A percentile compares a stretch with the other conserved stretches of the same genome.
Evolutionary conservation across 2,797 vertebrate genomes (phyloP).

Genomic region (Sparus aurata): DNA sequence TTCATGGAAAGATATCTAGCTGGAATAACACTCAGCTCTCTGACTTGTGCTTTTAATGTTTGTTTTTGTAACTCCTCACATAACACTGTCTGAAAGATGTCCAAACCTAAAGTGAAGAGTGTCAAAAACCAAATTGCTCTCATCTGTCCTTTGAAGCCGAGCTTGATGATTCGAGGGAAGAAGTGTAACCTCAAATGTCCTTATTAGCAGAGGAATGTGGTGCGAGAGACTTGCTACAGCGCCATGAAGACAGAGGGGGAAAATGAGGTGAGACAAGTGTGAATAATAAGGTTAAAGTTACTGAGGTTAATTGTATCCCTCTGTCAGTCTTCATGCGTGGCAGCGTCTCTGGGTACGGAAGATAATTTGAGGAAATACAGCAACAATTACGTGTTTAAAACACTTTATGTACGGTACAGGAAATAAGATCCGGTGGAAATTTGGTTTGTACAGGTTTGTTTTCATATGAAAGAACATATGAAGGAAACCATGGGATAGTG

Average conservation of each 20-base stretch:
- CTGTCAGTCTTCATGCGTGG: constrained; percentile 28
- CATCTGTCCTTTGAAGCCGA: constrained; percentile 55
- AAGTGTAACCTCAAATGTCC: constrained; percentile 37
- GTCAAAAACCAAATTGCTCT: constrained; percentile 38
- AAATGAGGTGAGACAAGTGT: constrained; percentile 36
- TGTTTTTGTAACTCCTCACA: constrained; percentile 33
- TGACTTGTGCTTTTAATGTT: not conserved
- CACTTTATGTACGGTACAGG: not conserved
- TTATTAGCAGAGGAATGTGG: constrained; percentile 73
- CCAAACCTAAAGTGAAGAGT: constrained; percentile 23
- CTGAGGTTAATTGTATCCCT: constrained; percentile 37
- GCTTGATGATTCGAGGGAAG: constrained; percentile 19
- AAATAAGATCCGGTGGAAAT: not conserved
- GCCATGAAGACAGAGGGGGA: constrained; percentile 27
- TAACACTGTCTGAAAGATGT: constrained; percentile 30
- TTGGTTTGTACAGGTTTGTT: too few species aligned
- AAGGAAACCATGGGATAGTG: too few species aligned
- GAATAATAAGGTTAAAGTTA: constrained; percentile 58
- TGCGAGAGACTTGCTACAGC: constrained; percentile 25
- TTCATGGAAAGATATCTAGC: not conserved
- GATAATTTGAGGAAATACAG: not conserved
- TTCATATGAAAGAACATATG: too few species aligned
- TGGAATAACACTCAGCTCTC: not conserved
- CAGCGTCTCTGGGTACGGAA: not conserved
- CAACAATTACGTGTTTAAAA: not conserved